Base-by-base conservation (phyloP, 2,797 vertebrate genomes). In the Muraenolepis orangiensis region DNA sequence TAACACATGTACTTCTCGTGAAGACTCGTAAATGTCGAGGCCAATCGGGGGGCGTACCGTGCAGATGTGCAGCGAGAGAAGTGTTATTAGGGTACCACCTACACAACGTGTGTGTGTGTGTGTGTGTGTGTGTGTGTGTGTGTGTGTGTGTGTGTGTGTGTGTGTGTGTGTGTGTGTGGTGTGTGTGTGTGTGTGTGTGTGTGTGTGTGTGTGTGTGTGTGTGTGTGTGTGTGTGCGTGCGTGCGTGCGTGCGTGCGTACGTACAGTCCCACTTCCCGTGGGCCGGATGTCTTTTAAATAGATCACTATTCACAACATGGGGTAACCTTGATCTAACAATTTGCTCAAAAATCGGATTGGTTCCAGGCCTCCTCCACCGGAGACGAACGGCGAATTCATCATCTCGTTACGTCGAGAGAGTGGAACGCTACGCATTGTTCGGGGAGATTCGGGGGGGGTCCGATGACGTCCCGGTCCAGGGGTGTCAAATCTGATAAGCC, bases 361-460 rank as follows among this genome's bases (percentile, higher is more conserved):
- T 51, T 51, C 46, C 46, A 20, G 46, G 7, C 3, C 32, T 20
- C 46, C 42, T n/a, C n/a, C n/a, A n/a, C n/a, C 16, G 6, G 46
- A 51, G 46, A 51, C 16, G 18, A 51, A 51, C 20, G 46, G 20
- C 16, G 18, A 51, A 51, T 51, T 51, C 74, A 29, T 14, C 40
- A n/a, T 73, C 7, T 18, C 36, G 66, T 64, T 74, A 84, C 81
- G 66, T 87, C 81, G 32, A 51, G 14, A 3, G n/a, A 66, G 57
- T 72, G 87, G 91, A 92, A 92, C 91, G 88, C 77, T 23, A 2
- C 70, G 0, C 28, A 23, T 74, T 73, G 16, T 77, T 85, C 89
- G 87, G 88, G 79, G 79, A 67, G 23, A 82, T 74, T 80, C 74
- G 67, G 73, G 64, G 69, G n/a, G n/a, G n/a, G n/a, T n/a, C 38